Conservation (phyloP, 1,140 invertebrate genomes). For the Yoshiicerus persimilis region DNA sequence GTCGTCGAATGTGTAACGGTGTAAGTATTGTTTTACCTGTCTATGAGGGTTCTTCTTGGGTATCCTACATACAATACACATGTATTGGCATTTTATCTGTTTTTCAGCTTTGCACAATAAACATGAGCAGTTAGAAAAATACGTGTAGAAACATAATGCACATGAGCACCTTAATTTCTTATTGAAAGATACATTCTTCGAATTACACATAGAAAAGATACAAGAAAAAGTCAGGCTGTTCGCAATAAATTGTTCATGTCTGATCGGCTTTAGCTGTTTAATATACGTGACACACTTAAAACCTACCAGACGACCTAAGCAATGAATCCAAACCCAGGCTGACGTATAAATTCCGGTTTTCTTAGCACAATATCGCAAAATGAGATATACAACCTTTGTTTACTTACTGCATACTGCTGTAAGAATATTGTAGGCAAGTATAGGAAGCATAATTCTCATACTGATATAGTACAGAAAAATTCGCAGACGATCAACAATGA, state of each 20-base stretch:
- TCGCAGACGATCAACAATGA: background rate
- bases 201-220: background rate
- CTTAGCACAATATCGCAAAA: background rate
- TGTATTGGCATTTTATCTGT: background rate
- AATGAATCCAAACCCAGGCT: background rate
- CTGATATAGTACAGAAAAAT: background rate
- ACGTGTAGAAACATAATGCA: background rate
- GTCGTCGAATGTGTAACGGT: background rate
- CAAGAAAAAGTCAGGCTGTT: background rate
- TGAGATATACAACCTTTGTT: background rate
- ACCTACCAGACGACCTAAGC: background rate
- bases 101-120: background rate
- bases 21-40: background rate
- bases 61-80: background rate
- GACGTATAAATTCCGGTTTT: background rate
- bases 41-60: background rate
- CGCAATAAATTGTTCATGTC: background rate
- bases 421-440: no score
- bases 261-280: background rate
- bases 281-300: conserved; percentile 18
- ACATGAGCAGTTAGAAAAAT: background rate
- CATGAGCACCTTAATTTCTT: background rate
- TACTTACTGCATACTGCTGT: background rate
- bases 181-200: background rate
- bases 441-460: no score